Evolutionary conservation across 2,888 invertebrate genomes (phyloP), one percentile per base, ranked within the genome.

Genomic region (Netelia inedita): DNA sequence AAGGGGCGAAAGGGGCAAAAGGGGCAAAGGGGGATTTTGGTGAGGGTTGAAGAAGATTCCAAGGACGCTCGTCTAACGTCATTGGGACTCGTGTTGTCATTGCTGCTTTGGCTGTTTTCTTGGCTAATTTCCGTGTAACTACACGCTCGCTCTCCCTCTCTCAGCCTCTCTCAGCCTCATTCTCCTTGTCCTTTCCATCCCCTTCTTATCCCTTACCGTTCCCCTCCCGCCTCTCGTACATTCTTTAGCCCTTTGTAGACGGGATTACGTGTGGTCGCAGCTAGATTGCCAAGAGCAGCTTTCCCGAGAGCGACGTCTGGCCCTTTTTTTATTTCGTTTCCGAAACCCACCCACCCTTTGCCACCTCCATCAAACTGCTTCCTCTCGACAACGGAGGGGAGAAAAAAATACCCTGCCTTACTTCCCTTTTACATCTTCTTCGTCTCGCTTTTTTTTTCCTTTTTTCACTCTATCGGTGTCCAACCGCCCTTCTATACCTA

Each of bases 181-280:
- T n/a, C n/a, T n/a, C n/a, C n/a, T n/a, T n/a, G n/a, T n/a, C n/a
- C n/a, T n/a, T n/a, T n/a, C n/a, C n/a, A n/a, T n/a, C n/a, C n/a
- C n/a, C n/a, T n/a, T n/a, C n/a, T 8, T 14, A 53, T 10, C 16
- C 53, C 35, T 35, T 35, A 5, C 1, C 35, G 35, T 35, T 35
- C 35, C 35, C 35, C 6, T 35, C 35, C 35, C 35, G 35, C 8
- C 35, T 35, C 6, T 35, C 35, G 35, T 35, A 35, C 8, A 35
- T 35, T 35, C 35, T 35, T 35, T 35, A 35, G 35, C 35, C 35
- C 35, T 46, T 10, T 57, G 19, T 19, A 46, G 23, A 66, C 68
- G 59, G 71, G 75, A 76, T 83, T 83, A 83, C 83, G 83, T 80
- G 79, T 76, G 71, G 71, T 68, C 65, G 66, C 72, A 43, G 43